Conservation (phyloP, 1,140 invertebrate species). For the Drosophila busckii region DNA sequence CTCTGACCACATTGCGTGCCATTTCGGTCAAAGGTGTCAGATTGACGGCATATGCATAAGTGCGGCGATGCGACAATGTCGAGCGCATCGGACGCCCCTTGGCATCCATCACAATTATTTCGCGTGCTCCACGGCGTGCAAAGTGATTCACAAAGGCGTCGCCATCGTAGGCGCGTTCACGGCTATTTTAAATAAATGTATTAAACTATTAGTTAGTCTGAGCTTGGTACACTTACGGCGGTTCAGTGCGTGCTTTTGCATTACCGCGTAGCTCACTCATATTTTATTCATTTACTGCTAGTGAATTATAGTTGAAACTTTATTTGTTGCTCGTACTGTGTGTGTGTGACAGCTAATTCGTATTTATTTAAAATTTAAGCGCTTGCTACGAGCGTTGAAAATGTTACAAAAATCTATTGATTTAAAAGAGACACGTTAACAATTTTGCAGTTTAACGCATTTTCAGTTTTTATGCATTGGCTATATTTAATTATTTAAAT, state of each 20-base stretch:
- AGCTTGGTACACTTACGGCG: neutral
- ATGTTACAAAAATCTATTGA: neutral
- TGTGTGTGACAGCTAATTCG: no score
- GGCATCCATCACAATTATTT: slow-evolving; percentile 48
- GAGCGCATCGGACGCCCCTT: slow-evolving; percentile 33
- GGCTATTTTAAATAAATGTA: slow-evolving; percentile 11
- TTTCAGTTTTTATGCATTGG: no score
- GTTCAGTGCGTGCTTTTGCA: neutral
- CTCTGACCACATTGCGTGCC: slow-evolving; percentile 85
- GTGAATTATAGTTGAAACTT: no score
- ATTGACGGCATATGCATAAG: slow-evolving; percentile 1
- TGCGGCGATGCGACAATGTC: slow-evolving; percentile 31
- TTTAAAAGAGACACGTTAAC: no score
- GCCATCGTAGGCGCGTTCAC: slow-evolving; percentile 23
- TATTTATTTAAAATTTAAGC: no score
- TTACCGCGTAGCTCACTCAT: neutral
- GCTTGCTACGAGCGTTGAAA: no score
- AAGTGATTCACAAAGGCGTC: slow-evolving; percentile 44
- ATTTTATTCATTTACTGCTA: neutral
- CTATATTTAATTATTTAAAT: no score
- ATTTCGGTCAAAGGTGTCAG: slow-evolving; percentile 82
- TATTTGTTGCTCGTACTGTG: no score
- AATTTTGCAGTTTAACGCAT: no score
- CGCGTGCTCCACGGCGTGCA: slow-evolving; percentile 24
- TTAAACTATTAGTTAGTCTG: neutral